Evolutionary conservation across 1,140 invertebrate species (phyloP).

Genomic region (Papilio polyxenes): DNA sequence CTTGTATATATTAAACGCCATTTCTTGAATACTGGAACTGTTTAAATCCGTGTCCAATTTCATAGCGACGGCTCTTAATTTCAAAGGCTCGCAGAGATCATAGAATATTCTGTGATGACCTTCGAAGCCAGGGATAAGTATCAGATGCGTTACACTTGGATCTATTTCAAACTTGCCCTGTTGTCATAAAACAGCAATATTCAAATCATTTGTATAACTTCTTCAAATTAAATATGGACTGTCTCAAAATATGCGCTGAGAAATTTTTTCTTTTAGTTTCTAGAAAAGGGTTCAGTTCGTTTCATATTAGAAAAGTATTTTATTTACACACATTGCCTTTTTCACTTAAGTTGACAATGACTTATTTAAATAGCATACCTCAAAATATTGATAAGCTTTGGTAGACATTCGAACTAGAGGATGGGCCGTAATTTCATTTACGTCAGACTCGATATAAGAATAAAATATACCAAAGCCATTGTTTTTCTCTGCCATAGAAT

Average conservation of each 20-base stretch:
- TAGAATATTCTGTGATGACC: constrained; percentile 32
- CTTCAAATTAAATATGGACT: too few species aligned
- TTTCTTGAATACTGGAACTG: constrained; percentile 11
- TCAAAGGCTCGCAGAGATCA: neutral
- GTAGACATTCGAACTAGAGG: neutral
- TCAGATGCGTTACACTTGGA: neutral
- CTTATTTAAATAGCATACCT: neutral
- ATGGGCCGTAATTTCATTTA: neutral
- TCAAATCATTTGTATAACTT: too few species aligned
- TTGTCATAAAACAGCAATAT: neutral
- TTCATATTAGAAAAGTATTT: too few species aligned
- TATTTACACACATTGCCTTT: too few species aligned
- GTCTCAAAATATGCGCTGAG: too few species aligned
- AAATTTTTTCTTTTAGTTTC: too few species aligned
- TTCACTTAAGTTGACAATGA: too few species aligned
- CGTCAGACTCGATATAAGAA: neutral
- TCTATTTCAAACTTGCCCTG: neutral
- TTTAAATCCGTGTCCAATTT: constrained; percentile 22
- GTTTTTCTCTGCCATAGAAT: neutral
- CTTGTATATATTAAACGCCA: neutral
- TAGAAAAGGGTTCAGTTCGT: too few species aligned
- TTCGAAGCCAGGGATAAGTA: constrained; percentile 44
- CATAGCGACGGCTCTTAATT: constrained; percentile 6
- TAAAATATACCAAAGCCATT: neutral
- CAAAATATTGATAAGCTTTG: neutral